Evolutionary conservation across 2,113 vertebrate genomes (phyloP).

Genomic region (Gadus macrocephalus): DNA sequence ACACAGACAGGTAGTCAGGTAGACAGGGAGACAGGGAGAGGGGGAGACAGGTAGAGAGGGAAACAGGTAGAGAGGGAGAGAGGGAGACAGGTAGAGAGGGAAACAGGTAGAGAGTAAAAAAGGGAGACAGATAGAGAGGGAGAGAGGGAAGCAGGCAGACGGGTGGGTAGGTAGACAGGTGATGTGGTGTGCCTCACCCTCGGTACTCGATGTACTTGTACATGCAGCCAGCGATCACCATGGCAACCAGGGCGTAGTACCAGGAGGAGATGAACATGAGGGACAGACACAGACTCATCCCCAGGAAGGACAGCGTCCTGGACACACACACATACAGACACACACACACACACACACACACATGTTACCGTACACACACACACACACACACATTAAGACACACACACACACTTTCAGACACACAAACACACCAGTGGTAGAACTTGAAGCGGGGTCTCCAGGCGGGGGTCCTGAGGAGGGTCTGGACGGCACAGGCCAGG

Average conservation of each 20-base stretch:
- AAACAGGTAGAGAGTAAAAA: too few species aligned
- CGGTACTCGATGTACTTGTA: constrained; percentile 98
- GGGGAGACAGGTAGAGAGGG: too few species aligned
- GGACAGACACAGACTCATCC: constrained; percentile 93
- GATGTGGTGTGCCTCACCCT: constrained; percentile 76
- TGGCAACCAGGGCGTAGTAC: constrained; percentile 89
- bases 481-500: constrained; percentile 94
- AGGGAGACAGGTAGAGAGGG: too few species aligned
- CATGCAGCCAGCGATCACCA: constrained; percentile 90
- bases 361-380: neutral
- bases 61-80: too few species aligned
- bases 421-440: constrained; percentile 82
- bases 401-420: neutral
- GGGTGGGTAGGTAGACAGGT: neutral
- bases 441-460: constrained; percentile 96
- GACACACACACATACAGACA: neutral
- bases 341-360: neutral
- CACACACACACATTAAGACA: neutral
- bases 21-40: too few species aligned
- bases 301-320: constrained; percentile 92
- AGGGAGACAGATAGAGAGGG: too few species aligned
- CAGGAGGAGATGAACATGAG: constrained; percentile 97
- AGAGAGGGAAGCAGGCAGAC: neutral
- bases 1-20: neutral
- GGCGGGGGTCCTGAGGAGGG: constrained; percentile 87